Percentiles rank a stretch among this genome's conserved stretches.
Conservation (phyloP, 2,888 invertebrate species). For the Nebria brevicollis region DNA sequence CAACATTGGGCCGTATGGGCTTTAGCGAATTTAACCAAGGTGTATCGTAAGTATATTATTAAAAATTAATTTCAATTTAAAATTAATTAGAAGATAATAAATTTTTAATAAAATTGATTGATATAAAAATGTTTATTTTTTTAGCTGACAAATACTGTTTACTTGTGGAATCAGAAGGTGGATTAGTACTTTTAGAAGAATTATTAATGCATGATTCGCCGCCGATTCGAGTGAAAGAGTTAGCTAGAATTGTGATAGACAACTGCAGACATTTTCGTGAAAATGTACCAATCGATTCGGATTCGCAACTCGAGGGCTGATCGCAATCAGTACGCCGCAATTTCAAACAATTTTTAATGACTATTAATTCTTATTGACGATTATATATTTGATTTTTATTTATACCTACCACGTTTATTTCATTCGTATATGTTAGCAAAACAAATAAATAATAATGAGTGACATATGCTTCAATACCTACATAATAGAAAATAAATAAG, state of each 20-base stretch:
- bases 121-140: constrained; percentile 54
- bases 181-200: constrained; percentile 76
- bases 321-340: constrained; percentile 3
- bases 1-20: constrained; percentile 99
- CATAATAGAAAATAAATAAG: constrained; percentile 29
- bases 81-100: no score
- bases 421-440: constrained; percentile 18
- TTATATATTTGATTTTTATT: constrained; percentile 33
- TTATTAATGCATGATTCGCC: constrained; percentile 72
- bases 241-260: constrained; percentile 74
- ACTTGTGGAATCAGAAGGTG: constrained; percentile 87
- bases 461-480: constrained; percentile 1
- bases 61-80: not conserved
- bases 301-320: constrained; percentile 52
- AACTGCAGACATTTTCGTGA: constrained; percentile 67
- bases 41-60: constrained; percentile 79
- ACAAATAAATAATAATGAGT: not conserved
- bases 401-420: constrained; percentile 17
- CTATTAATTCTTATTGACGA: constrained; percentile 24
- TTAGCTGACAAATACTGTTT: constrained; percentile 92
- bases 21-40: constrained; percentile 92
- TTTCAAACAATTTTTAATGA: constrained; percentile 10
- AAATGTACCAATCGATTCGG: constrained; percentile 52
- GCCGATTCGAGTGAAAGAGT: constrained; percentile 73
- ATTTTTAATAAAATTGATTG: no score